phyloP scores from a whole-genome alignment of 2,797 vertebrate species.

The Premnoplex brunnescens region DNA sequence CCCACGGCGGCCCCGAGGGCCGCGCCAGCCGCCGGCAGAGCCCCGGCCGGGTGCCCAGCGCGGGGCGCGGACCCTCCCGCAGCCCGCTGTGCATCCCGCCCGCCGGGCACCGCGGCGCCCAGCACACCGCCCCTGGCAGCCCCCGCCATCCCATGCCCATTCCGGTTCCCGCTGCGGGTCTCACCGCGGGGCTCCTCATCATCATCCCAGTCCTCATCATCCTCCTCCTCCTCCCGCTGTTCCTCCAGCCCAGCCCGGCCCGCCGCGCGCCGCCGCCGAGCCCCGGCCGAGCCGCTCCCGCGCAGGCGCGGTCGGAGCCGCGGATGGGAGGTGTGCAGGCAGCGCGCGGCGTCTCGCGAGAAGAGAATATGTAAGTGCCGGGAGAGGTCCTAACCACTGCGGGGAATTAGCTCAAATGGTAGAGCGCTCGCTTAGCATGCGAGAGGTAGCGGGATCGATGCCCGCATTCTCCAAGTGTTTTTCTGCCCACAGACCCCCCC shows the following conservation, averaged over 20 bases:
- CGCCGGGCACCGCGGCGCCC: too few relatives aligned
- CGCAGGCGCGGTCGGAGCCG: neutral
- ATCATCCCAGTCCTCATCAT: too few relatives aligned
- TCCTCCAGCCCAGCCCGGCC: neutral
- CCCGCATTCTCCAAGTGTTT: slow-evolving; percentile 45
- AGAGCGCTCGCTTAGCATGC: slow-evolving; percentile 72
- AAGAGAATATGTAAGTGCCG: neutral
- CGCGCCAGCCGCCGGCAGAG: too few relatives aligned
- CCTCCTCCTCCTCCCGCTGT: neutral
- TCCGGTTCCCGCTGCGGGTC: neutral
- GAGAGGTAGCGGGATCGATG: slow-evolving; percentile 69
- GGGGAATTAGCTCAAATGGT: slow-evolving; percentile 66
- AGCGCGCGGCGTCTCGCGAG: neutral
- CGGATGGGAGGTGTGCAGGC: accelerated
- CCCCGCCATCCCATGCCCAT: neutral
- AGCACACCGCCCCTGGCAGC: neutral
- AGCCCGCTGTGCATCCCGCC: neutral
- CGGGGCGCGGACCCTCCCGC: neutral
- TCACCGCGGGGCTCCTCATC: neutral
- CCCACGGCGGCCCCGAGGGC: too few relatives aligned
- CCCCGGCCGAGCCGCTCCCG: neutral
- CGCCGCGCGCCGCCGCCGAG: neutral
- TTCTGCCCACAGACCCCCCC: accelerated
- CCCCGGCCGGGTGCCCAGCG: too few relatives aligned
- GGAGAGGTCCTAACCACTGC: too few relatives aligned